These are phyloP conservation scores for Eucriotettix oculatus DNA, from an alignment of 2,888 invertebrate species.

Conservation along the genomic window DNA sequence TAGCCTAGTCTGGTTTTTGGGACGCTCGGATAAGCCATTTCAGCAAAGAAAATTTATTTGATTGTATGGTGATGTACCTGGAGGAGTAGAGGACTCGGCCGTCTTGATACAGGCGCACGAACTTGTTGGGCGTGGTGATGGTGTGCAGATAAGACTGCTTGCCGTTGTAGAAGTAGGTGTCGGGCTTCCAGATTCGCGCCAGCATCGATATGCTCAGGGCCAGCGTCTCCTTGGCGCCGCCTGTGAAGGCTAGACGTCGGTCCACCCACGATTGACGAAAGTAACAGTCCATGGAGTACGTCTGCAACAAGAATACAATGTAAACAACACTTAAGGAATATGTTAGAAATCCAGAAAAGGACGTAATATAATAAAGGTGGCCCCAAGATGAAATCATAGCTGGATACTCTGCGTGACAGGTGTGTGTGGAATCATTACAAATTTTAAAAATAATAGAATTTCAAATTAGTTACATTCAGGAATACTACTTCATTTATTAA, in stretches of 20 bases:
- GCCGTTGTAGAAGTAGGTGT: slow-evolving; percentile 72
- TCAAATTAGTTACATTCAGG: too few relatives aligned
- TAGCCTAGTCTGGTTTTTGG: too few relatives aligned
- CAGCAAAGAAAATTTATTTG: too few relatives aligned
- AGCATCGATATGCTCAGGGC: slow-evolving; percentile 66
- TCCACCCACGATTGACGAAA: slow-evolving; percentile 77
- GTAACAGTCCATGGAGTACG: slow-evolving; percentile 76
- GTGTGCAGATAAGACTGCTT: slow-evolving; percentile 69
- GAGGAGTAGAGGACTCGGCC: slow-evolving; percentile 61
- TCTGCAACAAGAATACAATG: slow-evolving; percentile 30
- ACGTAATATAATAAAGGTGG: too few relatives aligned
- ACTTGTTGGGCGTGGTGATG: slow-evolving; percentile 72
- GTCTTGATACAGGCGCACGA: slow-evolving; percentile 57
- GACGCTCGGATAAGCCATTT: too few relatives aligned
- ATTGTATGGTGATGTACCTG: slow-evolving; percentile 29
- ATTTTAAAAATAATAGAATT: too few relatives aligned
- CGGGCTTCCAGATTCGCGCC: slow-evolving; percentile 69
- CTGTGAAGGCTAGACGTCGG: slow-evolving; percentile 49
- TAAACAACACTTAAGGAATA: too few relatives aligned
- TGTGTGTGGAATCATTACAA: too few relatives aligned
- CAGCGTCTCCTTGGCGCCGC: slow-evolving; percentile 43
- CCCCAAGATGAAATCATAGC: too few relatives aligned
- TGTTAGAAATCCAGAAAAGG: too few relatives aligned
- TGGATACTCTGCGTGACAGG: too few relatives aligned
- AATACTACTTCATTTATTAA: too few relatives aligned